phyloP scores from a whole-genome alignment of 2,113 vertebrate genomes.

The Oryzias curvinotus region DNA sequence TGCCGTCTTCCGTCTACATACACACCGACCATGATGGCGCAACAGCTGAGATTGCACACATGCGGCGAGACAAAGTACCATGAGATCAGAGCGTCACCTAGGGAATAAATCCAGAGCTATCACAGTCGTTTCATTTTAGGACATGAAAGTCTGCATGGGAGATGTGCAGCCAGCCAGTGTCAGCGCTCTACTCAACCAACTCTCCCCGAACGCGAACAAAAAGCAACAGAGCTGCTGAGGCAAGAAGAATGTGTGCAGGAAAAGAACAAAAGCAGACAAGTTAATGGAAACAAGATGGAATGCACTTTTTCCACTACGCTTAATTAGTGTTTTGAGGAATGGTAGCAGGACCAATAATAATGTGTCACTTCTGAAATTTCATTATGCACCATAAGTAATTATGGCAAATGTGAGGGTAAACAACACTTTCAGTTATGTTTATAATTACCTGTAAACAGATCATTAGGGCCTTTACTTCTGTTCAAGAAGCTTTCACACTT shows the following conservation, averaged over 20 bases:
- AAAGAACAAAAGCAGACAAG: slow-evolving; percentile 44
- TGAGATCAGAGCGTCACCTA: slow-evolving; percentile 20
- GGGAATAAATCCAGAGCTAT: slow-evolving; percentile 34
- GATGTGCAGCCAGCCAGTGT: slow-evolving; percentile 34
- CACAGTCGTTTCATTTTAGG: slow-evolving; percentile 44
- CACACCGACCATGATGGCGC: slow-evolving; percentile 15
- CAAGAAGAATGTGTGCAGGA: slow-evolving; percentile 43
- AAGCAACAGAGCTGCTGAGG: slow-evolving; percentile 43
- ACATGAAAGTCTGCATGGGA: slow-evolving; percentile 35
- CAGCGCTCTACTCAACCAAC: slow-evolving; percentile 34
- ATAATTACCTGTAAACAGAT: slow-evolving; percentile 52
- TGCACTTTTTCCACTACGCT: slow-evolving; percentile 16
- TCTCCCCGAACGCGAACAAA: slow-evolving; percentile 54
- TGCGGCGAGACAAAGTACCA: slow-evolving; percentile 9
- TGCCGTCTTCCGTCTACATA: slow-evolving; percentile 32
- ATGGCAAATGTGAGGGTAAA: slow-evolving; percentile 15
- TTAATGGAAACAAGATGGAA: slow-evolving; percentile 53
- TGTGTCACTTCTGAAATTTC: slow-evolving; percentile 29
- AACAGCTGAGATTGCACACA: slow-evolving; percentile 32
- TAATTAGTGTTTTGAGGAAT: slow-evolving; percentile 51
- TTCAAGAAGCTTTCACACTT: slow-evolving; percentile 7
- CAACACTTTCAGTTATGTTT: slow-evolving; percentile 27
- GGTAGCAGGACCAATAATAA: slow-evolving; percentile 29
- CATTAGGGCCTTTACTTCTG: slow-evolving; percentile 12
- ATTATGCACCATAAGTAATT: slow-evolving; percentile 34